Conservation (phyloP, 2,888 invertebrate genomes). For the Siphonodentalium dalli region DNA sequence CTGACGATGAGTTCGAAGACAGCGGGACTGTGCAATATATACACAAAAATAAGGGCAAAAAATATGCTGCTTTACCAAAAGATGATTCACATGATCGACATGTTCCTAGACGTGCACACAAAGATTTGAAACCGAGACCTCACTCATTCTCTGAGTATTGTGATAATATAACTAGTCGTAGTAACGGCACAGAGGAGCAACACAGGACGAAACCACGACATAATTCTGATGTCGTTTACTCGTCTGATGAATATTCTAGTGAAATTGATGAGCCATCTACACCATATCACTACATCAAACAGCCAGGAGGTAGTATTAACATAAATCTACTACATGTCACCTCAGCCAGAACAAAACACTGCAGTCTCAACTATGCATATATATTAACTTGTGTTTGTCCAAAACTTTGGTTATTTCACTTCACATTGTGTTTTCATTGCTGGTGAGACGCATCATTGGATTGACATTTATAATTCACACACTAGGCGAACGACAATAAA, state of each 20-base stretch:
- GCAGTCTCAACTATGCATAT: too few species aligned
- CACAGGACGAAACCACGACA: conserved; percentile 30
- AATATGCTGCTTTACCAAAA: conserved; percentile 54
- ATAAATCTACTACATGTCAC: too few species aligned
- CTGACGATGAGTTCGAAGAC: conserved; percentile 57
- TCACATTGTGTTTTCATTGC: too few species aligned
- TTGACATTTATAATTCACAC: too few species aligned
- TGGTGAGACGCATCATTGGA: too few species aligned
- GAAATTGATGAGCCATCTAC: conserved; percentile 49
- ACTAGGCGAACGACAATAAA: too few species aligned
- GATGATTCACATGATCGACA: conserved; percentile 48
- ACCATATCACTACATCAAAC: conserved; percentile 65
- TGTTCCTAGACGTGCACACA: too few species aligned
- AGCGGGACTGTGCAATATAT: conserved; percentile 45
- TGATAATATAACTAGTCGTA: conserved; percentile 11
- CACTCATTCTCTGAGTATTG: too few species aligned
- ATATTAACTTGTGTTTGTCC: too few species aligned
- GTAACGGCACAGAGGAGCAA: conserved; percentile 10
- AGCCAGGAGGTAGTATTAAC: conserved; percentile 60
- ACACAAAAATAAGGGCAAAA: conserved; percentile 53
- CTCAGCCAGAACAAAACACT: too few species aligned
- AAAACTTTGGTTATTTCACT: too few species aligned
- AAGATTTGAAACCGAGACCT: too few species aligned
- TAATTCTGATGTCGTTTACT: conserved; percentile 40
- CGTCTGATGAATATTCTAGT: conserved; percentile 53